Evolutionary conservation across 92 coral and sea anemone genomes (phyloP), one percentile per base, ranked within the genome.

Genomic region (Metridium senile): DNA sequence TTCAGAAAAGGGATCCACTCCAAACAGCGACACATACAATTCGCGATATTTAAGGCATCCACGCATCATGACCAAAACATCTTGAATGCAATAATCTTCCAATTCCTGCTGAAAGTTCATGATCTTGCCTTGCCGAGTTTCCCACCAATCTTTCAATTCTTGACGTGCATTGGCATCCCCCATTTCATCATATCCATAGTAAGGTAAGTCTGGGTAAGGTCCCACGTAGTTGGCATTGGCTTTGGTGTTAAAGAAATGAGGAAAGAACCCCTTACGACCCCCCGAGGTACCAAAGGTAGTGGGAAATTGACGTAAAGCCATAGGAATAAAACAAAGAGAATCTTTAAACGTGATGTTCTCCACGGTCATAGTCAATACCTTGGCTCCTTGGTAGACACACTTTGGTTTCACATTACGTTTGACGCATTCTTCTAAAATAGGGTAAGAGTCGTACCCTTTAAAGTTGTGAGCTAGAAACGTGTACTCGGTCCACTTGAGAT

Each of bases 241-340:
- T 33, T 57, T 27, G 19, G 63, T 47, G 69, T 74, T 82, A 52
- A 82, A 82, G 22, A 82, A 66, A 52, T 73, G 80, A 4, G 81
- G 86, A 56, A 82, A 82, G 16, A 35, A 62, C 25, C 80, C 79
- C 29, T 81, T 81, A 20, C 28, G 18, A 7, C 76, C 74, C 17
- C 77, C 80, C 27, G 68, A 43, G 22, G 71, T 51, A 0, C 80
- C 79, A 59, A 81, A 81, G 20, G 86, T 64, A 17, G 65, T 25
- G 13, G 77, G 77, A 32, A 82, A 75, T 23, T 32, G 25, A 0
- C 76, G 68, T 51, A 82, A 68, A 18, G 52, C 52, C 81, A 82
- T 75, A 46, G 87, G 76, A 26, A 82, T 74, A 33, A 82, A 82
- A 39, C 77, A 67, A n/a, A 82, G 47, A 18, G 81, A 74, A 64